A percentile compares a stretch with the other conserved stretches of the same genome.
phyloP scores from a whole-genome alignment of 2,797 vertebrate genomes.

The Parotocinclus haroldoi region DNA sequence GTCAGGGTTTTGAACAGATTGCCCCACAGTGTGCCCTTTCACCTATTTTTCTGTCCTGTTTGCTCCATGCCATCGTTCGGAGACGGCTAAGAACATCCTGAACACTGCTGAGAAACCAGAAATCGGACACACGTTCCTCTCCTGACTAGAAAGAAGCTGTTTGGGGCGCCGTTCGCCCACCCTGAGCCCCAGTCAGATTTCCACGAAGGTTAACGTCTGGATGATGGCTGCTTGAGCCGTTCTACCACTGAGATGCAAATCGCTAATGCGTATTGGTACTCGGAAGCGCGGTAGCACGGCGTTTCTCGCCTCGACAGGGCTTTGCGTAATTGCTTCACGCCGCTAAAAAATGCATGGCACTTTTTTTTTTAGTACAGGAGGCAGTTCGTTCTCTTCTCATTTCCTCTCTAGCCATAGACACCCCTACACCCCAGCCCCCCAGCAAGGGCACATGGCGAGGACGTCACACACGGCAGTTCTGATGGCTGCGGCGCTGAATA shows the following conservation, averaged over 20 bases:
- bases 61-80: too few species aligned
- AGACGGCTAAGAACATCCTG: too few species aligned
- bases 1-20: too few species aligned
- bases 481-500: conserved; percentile 38
- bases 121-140: too few species aligned
- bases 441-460: conserved; percentile 11
- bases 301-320: background rate
- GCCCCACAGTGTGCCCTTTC: too few species aligned
- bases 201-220: background rate
- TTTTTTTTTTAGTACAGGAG: conserved; percentile 24
- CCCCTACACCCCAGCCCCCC: background rate
- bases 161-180: too few species aligned
- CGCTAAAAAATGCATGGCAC: conserved; percentile 33
- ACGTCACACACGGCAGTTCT: conserved; percentile 30
- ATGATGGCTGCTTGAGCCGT: background rate
- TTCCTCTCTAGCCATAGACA: conserved; percentile 34
- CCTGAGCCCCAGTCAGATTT: background rate
- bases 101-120: too few species aligned
- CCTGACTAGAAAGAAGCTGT: too few species aligned
- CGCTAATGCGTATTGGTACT: background rate
- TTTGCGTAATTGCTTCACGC: conserved; percentile 23
- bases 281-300: background rate
- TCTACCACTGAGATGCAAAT: background rate
- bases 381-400: conserved; percentile 25
- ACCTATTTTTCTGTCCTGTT: too few species aligned